Base-by-base conservation (phyloP, 1,140 invertebrate genomes). In the Macrocentrus cingulum region DNA sequence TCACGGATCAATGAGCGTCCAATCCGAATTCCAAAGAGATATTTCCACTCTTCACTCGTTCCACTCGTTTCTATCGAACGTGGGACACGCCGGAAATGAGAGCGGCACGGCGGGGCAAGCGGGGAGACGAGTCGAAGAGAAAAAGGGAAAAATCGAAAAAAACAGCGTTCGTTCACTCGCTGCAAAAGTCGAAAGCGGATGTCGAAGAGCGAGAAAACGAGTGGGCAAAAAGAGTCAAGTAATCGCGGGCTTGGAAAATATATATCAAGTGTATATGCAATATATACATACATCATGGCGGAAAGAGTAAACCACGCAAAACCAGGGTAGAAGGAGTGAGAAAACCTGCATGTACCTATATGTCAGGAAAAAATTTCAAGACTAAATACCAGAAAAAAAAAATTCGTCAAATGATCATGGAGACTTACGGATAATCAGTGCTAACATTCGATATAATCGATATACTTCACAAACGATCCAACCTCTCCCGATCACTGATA, bases 81-180 rank as follows among this genome's bases (percentile, higher is more conserved):
- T 15, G 15, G 52, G 52, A 53, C 52, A 54, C 39, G 25, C 52
- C 39, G 52, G 52, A 54, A 54, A 54, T 54, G 52, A 54, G 41
- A 44, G 39, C 20, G 22, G 41, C 42, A 54, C 11, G 22, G 37
- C 37, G 25, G 23, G 34, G 25, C 11, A 15, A 15, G 41, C n/a
- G 41, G 22, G n/a, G 34, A n/a, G n/a, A n/a, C 8, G 11, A 25
- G 7, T 23, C 8, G 22, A 46, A 46, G 44, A 11, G 13, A 19
- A 25, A 46, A 20, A n/a, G 42, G 44, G 11, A 46, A 46, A 46
- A 46, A 41, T 41, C 11, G 8, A 25, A 3, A 6, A 25, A 2
- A 23, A 50, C n/a, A 7, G n/a, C 7, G n/a, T 46, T 46, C 18
- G 20, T 29, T 29, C 25, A 9, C 25, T 29, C 25, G 25, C 4